Percentiles rank a stretch among this genome's conserved stretches.
These are phyloP conservation scores for Mesoligia furuncula DNA, from an alignment of 2,888 invertebrate genomes.

Conservation along the genomic window DNA sequence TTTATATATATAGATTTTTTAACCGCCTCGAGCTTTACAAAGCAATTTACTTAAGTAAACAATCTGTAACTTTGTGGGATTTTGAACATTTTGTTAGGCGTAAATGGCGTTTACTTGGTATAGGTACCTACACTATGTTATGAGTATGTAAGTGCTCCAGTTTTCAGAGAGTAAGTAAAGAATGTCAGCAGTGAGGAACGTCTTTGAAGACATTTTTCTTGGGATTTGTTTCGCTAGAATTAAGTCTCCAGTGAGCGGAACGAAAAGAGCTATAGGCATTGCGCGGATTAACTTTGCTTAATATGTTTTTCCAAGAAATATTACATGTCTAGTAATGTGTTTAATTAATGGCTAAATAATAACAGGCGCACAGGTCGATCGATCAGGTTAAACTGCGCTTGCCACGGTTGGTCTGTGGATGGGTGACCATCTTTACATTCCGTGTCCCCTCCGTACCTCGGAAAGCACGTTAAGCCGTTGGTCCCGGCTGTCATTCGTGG, in stretches of 20 bases:
- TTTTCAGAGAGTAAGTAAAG: conserved; percentile 21
- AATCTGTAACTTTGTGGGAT: conserved; percentile 75
- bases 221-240: conserved; percentile 10
- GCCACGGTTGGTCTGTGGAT: too few relatives aligned
- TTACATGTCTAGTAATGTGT: not conserved
- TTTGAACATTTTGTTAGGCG: conserved; percentile 65
- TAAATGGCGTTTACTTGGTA: conserved; percentile 36
- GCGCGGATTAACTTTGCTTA: not conserved
- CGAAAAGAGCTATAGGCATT: not conserved
- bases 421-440: too few relatives aligned
- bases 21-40: conserved; percentile 82
- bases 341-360: too few relatives aligned
- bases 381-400: too few relatives aligned
- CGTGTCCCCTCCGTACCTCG: too few relatives aligned
- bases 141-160: conserved; percentile 22
- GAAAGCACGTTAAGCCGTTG: too few relatives aligned
- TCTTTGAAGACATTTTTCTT: conserved; percentile 17
- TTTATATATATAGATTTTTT: too few relatives aligned
- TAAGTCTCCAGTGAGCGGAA: not conserved
- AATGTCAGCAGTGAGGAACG: conserved; percentile 19
- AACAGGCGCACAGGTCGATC: too few relatives aligned
- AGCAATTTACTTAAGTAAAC: conserved; percentile 87
- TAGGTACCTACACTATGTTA: conserved; percentile 1
- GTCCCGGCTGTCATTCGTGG: too few relatives aligned
- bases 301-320: not conserved